These are phyloP conservation scores for Sterrhoptilus dennistouni DNA, from an alignment of 2,113 vertebrate genomes.

Conservation along the genomic window DNA sequence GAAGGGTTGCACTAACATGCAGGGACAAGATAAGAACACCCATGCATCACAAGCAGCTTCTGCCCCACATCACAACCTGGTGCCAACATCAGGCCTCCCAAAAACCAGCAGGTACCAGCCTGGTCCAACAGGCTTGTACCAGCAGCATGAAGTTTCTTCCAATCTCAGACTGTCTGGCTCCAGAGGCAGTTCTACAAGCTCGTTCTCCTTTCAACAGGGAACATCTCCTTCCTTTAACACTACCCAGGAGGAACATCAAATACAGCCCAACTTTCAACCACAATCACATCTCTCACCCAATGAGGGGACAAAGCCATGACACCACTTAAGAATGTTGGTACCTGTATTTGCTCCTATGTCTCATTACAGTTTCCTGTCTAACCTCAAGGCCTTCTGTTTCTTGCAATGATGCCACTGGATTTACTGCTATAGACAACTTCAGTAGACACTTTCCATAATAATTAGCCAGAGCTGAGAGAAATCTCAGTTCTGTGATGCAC, in stretches of 20 bases:
- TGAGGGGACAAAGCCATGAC: not conserved
- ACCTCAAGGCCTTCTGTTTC: slow-evolving; percentile 6
- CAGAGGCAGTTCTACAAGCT: not conserved
- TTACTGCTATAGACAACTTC: slow-evolving; percentile 43
- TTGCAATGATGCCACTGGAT: not conserved
- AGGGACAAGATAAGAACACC: not conserved
- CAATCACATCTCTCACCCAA: not conserved
- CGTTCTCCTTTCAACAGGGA: not conserved
- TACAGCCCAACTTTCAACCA: not conserved
- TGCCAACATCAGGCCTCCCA: not conserved
- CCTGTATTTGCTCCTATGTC: not conserved
- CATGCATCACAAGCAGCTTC: not conserved
- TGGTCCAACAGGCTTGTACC: not conserved
- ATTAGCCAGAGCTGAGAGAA: slow-evolving; percentile 14
- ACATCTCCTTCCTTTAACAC: not conserved
- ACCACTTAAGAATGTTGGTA: not conserved
- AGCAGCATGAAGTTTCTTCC: not conserved
- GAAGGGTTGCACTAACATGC: not conserved
- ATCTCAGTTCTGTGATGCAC: not conserved
- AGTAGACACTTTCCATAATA: slow-evolving; percentile 42
- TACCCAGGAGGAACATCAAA: not conserved
- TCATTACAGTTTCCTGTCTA: not conserved
- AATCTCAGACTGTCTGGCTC: not conserved
- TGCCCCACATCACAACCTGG: not conserved
- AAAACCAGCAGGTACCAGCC: not conserved